Evolutionary conservation across 2,888 invertebrate species (phyloP), one percentile per base, ranked within the genome.

Genomic region (Acronicta aceris): DNA sequence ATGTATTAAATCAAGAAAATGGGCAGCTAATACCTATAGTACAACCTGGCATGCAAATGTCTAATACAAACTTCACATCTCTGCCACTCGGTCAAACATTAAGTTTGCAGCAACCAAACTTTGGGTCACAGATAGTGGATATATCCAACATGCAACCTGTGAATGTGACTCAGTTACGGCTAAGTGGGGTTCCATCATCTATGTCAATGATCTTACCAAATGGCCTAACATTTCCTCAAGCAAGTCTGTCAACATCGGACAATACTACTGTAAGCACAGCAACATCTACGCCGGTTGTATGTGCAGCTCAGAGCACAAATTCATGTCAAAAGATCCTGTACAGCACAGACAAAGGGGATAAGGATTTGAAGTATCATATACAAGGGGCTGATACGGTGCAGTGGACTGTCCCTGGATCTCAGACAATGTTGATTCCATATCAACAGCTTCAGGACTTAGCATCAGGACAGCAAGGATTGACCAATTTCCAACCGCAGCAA

Each of bases 171-270:
- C 94, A 94, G 56, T 74, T 94, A 41, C 69, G 94, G 30, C 69
- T 94, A 42, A 93, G 93, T 67, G 92, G 94, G 17, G 92, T 92
- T 2, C 94, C 94, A 4, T 91, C 92, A 38, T 93, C 94, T 15
- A 94, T 94, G 94, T 93, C 94, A 40, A 94, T 94, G 94, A 89
- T 94, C 69, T 78, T 94, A 40, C 94, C 93, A 0, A 94, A 94
- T 78, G 91, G 93, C 0, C 64, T 92, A 1, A 76, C 89, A 10
- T 89, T 93, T 67, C 93, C 93, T 1, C 94, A 93, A 86, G 90
- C 91, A 0, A 92, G 88, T 67, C 81, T 93, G 38, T 79, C 89
- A 13, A 86, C 90, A 0, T 86, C 87, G 21, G 94, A 94, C 57
- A 89, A 90, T 2, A 94, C 94, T 2, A 94, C 94, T 17, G 93